Evolutionary conservation across 1,140 invertebrate species (phyloP), one percentile per base, ranked within the genome.

Genomic region (Drosophila watanabei): DNA sequence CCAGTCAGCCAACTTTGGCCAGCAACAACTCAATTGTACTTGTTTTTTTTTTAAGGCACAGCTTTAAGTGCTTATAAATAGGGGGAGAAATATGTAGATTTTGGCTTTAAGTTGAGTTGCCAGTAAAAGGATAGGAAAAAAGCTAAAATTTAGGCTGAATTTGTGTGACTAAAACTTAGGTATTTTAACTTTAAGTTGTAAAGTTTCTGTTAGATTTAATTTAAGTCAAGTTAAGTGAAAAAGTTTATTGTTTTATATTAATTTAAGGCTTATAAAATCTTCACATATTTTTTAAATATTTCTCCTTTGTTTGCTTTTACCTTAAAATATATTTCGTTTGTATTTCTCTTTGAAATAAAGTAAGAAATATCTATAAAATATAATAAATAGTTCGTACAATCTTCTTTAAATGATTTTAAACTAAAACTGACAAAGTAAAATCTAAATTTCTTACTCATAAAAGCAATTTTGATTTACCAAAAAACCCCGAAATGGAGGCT

Each of bases 1-100:
- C 62, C 61, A 49, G 45, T 63, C 51, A 64, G 59, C 52, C 63
- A 72, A 63, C 45, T 57, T 56, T 56, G 43, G 59, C 51, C 75
- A 59, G 46, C 59, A 85, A 81, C 73, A 75, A 73, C 82, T 73
- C 73, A 81, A 82, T 77, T 71, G 73, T 54, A 54, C 37, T 20
- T 24, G 1, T 0, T 11, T 16, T 28, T 30, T 52, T 35, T 56
- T 37, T 37, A 56, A 46, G 49, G 57, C 69, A 41, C 13, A 51
- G 58, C 84, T 89, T 88, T 89, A 88, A 85, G 69, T 59, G 57
- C 35, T 79, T 33, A 28, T 14, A 18, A 39, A 54, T 41, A 63
- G 41, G 39, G 57, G 16, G n/a, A 13, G 16, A 63, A 57, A 71
- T 70, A 71, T 56, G 48, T 35, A 68, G 45, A 72, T 71, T 72